Conservation (phyloP, 1,140 invertebrate species). For the Portunus trituberculatus region DNA sequence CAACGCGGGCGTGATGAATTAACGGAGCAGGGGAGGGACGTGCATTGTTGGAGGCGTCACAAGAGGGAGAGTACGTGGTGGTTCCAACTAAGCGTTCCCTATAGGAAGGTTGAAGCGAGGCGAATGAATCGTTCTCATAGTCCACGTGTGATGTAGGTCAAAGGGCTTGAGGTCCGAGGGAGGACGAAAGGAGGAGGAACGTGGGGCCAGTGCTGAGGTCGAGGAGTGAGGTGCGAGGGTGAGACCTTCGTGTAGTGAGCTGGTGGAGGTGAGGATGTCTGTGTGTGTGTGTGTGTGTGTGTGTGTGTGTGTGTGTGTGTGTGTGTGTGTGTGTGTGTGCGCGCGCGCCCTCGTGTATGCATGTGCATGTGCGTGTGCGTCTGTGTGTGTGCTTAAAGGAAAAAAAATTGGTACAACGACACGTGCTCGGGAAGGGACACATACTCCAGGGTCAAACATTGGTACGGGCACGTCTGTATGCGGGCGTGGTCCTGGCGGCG, state of each 20-base stretch:
- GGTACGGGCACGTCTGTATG: background rate
- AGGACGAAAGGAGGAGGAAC: background rate
- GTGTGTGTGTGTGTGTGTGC: background rate
- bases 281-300: conserved; percentile 10
- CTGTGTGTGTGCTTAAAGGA: background rate
- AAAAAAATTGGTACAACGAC: background rate
- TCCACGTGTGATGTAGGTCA: background rate
- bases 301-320: conserved; percentile 13
- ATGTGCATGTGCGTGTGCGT: background rate
- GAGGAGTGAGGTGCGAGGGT: background rate
- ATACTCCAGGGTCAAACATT: background rate
- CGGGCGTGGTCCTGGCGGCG: background rate
- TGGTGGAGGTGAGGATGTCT: background rate
- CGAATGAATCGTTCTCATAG: background rate
- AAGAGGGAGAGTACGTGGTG: background rate
- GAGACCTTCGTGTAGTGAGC: background rate
- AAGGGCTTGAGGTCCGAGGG: background rate
- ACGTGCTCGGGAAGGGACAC: background rate
- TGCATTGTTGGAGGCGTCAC: background rate
- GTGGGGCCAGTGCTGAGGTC: background rate
- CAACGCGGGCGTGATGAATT: background rate
- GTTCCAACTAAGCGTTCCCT: background rate
- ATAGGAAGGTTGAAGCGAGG: background rate
- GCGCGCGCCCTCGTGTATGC: background rate
- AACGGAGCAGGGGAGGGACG: background rate